Percentiles rank a stretch among this genome's conserved stretches.
Evolutionary conservation across 2,888 invertebrate species (phyloP).

Genomic region (Leistus spinibarbis): DNA sequence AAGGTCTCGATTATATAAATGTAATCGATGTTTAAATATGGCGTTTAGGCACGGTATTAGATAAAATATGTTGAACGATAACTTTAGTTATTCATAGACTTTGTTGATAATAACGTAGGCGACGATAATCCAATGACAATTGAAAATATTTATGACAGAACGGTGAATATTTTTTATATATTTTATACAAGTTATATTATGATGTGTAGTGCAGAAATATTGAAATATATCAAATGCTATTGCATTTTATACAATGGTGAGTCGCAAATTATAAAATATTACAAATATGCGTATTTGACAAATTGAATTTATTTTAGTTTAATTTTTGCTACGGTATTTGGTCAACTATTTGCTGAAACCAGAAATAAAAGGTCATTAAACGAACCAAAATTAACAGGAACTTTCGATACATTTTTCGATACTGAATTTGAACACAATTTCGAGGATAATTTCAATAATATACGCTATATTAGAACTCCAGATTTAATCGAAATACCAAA

Average conservation of each 20-base stretch:
- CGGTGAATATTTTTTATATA: conserved; percentile 13
- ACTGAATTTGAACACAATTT: conserved; percentile 16
- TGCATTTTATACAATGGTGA: conserved; percentile 36
- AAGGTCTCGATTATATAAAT: too few relatives aligned
- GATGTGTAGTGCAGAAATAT: neutral
- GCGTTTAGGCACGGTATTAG: too few relatives aligned
- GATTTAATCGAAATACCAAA: neutral
- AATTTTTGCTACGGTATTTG: conserved; percentile 22
- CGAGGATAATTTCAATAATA: conserved; percentile 27
- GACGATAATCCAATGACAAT: conserved; percentile 7
- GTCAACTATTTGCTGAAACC: neutral
- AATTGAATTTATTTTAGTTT: conserved; percentile 3
- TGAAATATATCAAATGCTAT: conserved; percentile 30
- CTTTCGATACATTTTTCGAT: conserved; percentile 29
- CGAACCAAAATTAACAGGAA: conserved; percentile 24
- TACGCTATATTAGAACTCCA: conserved; percentile 2
- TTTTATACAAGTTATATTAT: conserved; percentile 21
- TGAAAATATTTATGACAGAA: conserved; percentile 27
- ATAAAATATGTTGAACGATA: too few relatives aligned
- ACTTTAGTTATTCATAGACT: neutral
- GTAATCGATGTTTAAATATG: too few relatives aligned
- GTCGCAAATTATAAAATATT: neutral
- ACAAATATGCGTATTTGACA: neutral
- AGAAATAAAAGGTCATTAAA: conserved; percentile 19
- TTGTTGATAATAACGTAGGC: neutral